Evolutionary conservation across 2,113 vertebrate genomes (phyloP), one percentile per base, ranked within the genome.

Genomic region (Chamaea fasciata): DNA sequence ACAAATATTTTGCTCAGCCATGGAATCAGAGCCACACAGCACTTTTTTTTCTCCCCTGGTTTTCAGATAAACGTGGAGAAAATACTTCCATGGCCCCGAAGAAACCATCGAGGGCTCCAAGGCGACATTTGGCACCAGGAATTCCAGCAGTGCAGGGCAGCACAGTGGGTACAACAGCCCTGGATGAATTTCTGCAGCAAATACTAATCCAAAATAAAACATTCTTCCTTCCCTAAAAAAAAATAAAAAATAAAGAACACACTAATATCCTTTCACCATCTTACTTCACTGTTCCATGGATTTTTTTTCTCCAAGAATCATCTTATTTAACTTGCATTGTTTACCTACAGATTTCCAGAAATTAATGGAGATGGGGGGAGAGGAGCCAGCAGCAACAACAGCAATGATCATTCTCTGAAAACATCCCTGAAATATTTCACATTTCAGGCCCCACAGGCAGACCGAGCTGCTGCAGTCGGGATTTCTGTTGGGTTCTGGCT

Each of bases 361-460:
- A 41, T 57, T 11, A 27, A 62, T 31, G 44, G n/a, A 30, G 12
- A 49, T 3, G 8, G 22, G 17, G 24, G 6, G 6, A 82, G 16
- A 76, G 9, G 6, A 68, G 11, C 5, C 74, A 63, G 4, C 20
- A 86, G 57, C 24, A 55, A 50, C 15, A 71, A 42, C 0, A 44
- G 8, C 4, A 63, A 20, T 0, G 12, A 16, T 15, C 2, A 7
- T 79, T 71, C 52, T 20, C 73, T 19, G 15, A 67, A 60, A 63
- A 4, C 4, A 13, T 2, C 9, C 13, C 62, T 41, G 28, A 47
- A 75, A 28, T 3, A 4, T 1, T 7, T 18, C 20, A 4, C 24
- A 15, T 82, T 84, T 63, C 73, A 55, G 39, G 15, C 23, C 59
- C 41, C 16, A 3, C 11, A n/a, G 70, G 28, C 62, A 20, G 42